Conservation (phyloP, 2,113 vertebrate genomes). For the Tapirus terrestris region DNA sequence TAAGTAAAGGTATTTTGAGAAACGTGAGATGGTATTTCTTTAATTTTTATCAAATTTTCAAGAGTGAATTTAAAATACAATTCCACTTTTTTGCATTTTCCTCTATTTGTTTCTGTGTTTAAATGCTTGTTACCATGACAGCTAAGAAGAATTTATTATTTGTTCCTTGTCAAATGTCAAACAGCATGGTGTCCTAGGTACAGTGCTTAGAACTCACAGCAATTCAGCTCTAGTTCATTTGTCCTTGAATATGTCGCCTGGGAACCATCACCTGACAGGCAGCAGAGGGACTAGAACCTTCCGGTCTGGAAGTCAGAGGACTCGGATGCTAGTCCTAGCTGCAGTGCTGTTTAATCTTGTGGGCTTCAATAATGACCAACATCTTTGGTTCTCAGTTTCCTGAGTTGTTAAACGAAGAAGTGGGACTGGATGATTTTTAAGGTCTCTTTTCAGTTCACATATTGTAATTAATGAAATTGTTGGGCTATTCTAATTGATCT, state of each 20-base stretch:
- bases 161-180: slow-evolving; percentile 43
- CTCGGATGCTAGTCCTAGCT: no score
- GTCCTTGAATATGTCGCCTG: neutral
- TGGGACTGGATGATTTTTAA: neutral
- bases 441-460: neutral
- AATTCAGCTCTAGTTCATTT: neutral
- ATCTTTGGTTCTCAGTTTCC: neutral
- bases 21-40: neutral
- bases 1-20: neutral
- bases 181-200: neutral
- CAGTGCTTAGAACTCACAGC: neutral
- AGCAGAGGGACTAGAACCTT: neutral
- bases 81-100: slow-evolving; percentile 18
- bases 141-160: neutral
- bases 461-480: neutral
- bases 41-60: slow-evolving; percentile 17
- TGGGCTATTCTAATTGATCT: neutral
- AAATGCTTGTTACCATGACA: slow-evolving; percentile 59
- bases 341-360: neutral
- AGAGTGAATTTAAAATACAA: slow-evolving; percentile 20
- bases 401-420: neutral
- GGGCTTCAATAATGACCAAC: neutral
- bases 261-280: neutral
- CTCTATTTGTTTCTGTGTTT: neutral
- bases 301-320: neutral